Evolutionary conservation across 2,113 vertebrate species (phyloP).

Genomic region (Hemiprocne comata): DNA sequence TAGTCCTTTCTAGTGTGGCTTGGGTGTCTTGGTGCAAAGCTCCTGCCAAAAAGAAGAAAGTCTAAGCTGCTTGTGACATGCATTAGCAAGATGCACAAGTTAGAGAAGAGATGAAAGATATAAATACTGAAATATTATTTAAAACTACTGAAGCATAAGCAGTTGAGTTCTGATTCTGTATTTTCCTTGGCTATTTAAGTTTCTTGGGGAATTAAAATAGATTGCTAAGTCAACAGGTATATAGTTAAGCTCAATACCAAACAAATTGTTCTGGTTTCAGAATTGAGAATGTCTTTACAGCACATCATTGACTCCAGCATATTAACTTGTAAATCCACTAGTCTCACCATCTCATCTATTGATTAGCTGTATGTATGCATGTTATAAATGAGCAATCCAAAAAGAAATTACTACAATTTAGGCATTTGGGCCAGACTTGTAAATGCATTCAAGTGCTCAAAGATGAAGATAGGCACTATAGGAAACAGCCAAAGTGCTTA

Average conservation of each 20-base stretch:
- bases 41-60: not conserved
- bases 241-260: constrained; percentile 37
- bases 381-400: constrained; percentile 65
- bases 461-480: not conserved
- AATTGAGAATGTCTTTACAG: constrained; percentile 36
- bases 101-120: not conserved
- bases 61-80: not conserved
- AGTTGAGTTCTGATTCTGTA: constrained; percentile 38
- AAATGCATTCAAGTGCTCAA: not conserved
- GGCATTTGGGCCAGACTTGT: not conserved
- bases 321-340: constrained; percentile 70
- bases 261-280: constrained; percentile 48
- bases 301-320: constrained; percentile 65
- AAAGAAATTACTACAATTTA: constrained; percentile 51
- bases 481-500: not conserved
- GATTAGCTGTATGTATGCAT: constrained; percentile 62
- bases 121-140: constrained; percentile 22
- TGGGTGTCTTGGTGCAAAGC: not conserved
- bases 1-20: not conserved
- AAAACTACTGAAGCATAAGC: constrained; percentile 29
- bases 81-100: not conserved
- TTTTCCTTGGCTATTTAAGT: constrained; percentile 45
- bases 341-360: constrained; percentile 65
- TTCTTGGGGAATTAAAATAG: constrained; percentile 63
- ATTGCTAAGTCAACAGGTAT: constrained; percentile 30